These are phyloP conservation scores for Drosophila lutescens DNA, from an alignment of 2,888 invertebrate species.

Conservation along the genomic window DNA sequence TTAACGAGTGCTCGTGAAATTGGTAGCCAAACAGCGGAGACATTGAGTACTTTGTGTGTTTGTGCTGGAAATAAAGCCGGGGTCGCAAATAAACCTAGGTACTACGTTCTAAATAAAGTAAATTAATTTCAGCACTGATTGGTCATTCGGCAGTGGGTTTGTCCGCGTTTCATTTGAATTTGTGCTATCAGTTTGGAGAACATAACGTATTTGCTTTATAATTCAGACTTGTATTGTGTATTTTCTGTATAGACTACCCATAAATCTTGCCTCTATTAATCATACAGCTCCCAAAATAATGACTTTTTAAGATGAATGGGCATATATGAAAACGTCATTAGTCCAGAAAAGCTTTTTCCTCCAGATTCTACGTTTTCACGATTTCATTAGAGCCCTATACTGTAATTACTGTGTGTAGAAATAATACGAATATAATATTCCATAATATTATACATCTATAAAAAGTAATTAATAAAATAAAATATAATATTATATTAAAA, in stretches of 20 bases:
- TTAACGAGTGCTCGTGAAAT: conserved; percentile 61
- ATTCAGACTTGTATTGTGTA: no score
- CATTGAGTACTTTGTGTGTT: conserved; percentile 3
- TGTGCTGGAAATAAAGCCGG: conserved; percentile 9
- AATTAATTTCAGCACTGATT: conserved; percentile 12
- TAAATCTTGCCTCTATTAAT: background rate
- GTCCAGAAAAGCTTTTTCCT: no score
- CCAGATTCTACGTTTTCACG: no score
- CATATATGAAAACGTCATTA: no score
- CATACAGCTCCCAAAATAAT: background rate
- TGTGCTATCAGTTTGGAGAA: background rate
- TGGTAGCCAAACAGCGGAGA: conserved; percentile 23
- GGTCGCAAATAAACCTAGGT: conserved; percentile 32
- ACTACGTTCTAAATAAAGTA: conserved; percentile 20
- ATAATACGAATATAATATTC: no score
- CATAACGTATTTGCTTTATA: background rate
- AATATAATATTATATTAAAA: background rate
- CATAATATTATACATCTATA: no score
- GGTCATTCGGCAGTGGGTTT: conserved; percentile 11
- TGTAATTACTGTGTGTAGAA: no score
- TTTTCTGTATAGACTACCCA: background rate
- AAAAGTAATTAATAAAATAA: background rate
- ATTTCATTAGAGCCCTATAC: no score
- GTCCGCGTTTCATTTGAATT: background rate
- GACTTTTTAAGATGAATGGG: background rate